Evolutionary conservation across 1,140 invertebrate species (phyloP), one percentile per base, ranked within the genome.

Genomic region (Zelostemma sp.): DNA sequence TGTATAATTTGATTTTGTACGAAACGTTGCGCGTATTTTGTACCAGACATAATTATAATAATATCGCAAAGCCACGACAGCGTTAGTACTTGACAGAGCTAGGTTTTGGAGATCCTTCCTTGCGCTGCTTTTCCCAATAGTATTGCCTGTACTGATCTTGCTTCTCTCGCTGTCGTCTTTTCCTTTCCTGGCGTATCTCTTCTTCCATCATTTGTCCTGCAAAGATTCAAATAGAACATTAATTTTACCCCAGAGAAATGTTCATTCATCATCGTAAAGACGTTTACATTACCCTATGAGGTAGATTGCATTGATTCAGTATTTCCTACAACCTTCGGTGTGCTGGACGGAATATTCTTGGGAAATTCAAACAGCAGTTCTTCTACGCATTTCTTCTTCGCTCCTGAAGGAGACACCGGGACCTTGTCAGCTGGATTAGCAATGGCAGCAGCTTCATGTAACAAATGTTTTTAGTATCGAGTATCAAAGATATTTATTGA

Each of bases 111-210:
- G n/a, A n/a, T n/a, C 33, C 17, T 14, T 53, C 49, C 35, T 40
- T 53, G 1, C 6, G 9, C 31, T 51, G 17, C 16, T 50, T 59
- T 50, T 49, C 40, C 25, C 31, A 15, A 28, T 19, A 11, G 11
- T 47, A 19, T 60, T 21, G 73, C 64, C 68, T 68, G 28, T 58
- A 75, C 25, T 72, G 63, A 46, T 75, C 63, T 28, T 75, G 62
- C 41, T 74, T 72, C 49, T 74, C 59, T 40, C 43, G 58, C 41
- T 75, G 73, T 35, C 59, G 69, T 1, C 73, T 43, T 50, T 73
- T 75, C 51, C 73, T 55, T 16, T 70, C 70, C 17, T 67, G 16
- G 50, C 73, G 57, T 28, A 63, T 53, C 49, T 73, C 67, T 67
- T 73, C 70, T 6, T 67, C 66, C 14, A 63, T 65, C 57, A 72